These are phyloP conservation scores for Procambarus virginalis DNA, from an alignment of 1,140 invertebrate genomes.

Conservation along the genomic window DNA sequence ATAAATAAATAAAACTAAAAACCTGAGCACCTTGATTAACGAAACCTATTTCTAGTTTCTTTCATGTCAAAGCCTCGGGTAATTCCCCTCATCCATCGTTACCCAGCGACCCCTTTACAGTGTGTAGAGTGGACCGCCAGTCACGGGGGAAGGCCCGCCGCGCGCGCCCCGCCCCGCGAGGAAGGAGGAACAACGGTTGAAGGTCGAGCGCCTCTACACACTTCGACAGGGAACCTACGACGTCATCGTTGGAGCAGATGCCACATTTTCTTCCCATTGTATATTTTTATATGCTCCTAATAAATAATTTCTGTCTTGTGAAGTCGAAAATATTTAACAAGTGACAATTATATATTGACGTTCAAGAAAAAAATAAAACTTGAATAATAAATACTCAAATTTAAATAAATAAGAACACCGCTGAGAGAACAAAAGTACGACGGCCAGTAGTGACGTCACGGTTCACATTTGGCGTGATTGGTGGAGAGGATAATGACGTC, in stretches of 20 bases:
- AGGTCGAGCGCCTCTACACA: background rate
- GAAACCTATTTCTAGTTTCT: background rate
- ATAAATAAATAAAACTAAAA: no score
- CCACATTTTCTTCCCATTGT: background rate
- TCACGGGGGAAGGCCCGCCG: background rate
- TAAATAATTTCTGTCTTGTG: no score
- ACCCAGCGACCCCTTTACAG: background rate
- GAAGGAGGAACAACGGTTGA: slow-evolving; percentile 9
- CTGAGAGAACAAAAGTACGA: no score
- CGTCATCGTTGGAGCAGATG: background rate
- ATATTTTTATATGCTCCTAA: no score
- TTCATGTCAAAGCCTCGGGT: background rate
- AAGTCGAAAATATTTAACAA: no score
- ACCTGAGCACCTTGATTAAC: no score
- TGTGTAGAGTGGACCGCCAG: background rate
- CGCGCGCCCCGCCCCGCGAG: background rate
- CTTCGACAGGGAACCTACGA: background rate
- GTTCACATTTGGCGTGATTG: background rate
- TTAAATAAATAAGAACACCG: no score
- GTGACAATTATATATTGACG: no score
- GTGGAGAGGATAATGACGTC: background rate
- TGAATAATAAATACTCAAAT: no score
- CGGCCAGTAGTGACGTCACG: background rate
- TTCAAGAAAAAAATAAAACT: no score
- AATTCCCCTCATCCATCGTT: background rate